These are phyloP conservation scores for Pheosia gnoma DNA, from an alignment of 2,888 invertebrate species.

Conservation along the genomic window DNA sequence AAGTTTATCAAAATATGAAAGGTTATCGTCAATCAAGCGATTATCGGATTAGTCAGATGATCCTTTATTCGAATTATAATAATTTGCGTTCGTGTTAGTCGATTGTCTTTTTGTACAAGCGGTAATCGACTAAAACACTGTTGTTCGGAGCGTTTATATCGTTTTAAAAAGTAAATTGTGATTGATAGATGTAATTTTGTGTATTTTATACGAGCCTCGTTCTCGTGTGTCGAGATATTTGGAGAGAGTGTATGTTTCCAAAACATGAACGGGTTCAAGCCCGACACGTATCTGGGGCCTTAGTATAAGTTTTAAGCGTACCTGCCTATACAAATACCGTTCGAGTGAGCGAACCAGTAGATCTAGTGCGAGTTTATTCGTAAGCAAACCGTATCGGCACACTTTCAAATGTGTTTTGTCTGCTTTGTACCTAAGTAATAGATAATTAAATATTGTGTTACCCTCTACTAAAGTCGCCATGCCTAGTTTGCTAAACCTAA, in stretches of 20 bases:
- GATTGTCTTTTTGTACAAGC: slow-evolving; percentile 33
- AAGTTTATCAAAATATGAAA: slow-evolving; percentile 45
- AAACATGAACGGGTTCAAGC: too few species aligned
- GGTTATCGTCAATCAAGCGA: slow-evolving; percentile 46
- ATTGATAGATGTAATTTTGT: slow-evolving; percentile 44
- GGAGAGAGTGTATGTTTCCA: slow-evolving; percentile 3
- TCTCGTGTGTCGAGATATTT: slow-evolving; percentile 19
- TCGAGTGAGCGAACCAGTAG: too few species aligned
- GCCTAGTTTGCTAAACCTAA: too few species aligned
- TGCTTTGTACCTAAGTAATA: too few species aligned
- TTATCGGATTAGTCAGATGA: slow-evolving; percentile 64
- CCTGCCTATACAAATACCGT: too few species aligned
- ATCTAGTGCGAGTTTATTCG: too few species aligned
- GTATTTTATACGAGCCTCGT: slow-evolving; percentile 20
- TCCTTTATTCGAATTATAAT: slow-evolving; percentile 60
- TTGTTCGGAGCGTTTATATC: slow-evolving; percentile 31
- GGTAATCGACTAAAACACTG: slow-evolving; percentile 33
- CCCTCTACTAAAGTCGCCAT: too few species aligned
- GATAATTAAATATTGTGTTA: too few species aligned
- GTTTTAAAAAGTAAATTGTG: slow-evolving; percentile 45
- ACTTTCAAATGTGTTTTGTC: too few species aligned
- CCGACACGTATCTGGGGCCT: too few species aligned
- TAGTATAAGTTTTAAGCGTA: too few species aligned
- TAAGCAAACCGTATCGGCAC: too few species aligned
- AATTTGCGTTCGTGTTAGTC: slow-evolving; percentile 52